phyloP scores from a whole-genome alignment of 2,797 vertebrate genomes.

The Falco peregrinus region DNA sequence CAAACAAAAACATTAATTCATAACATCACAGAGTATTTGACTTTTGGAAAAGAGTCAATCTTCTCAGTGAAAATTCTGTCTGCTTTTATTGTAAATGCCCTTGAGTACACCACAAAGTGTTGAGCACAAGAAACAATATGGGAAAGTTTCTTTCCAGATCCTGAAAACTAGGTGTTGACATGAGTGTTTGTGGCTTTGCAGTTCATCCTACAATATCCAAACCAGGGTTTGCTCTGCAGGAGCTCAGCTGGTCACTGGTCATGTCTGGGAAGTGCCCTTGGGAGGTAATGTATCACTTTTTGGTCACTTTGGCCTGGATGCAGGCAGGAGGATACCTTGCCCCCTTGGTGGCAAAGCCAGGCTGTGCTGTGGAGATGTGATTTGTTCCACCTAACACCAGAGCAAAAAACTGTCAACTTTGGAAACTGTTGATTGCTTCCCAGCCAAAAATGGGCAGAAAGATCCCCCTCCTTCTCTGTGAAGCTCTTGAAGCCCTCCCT shows the following conservation, averaged over 20 bases:
- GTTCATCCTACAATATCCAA: background rate
- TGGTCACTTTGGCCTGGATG: background rate
- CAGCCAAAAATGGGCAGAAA: background rate
- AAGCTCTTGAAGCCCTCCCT: background rate
- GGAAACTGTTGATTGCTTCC: background rate
- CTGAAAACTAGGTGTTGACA: background rate
- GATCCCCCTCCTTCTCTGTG: background rate
- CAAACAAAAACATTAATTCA: background rate
- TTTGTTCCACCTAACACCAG: background rate
- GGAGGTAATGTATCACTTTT: background rate
- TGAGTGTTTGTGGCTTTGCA: background rate
- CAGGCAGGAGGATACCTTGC: background rate
- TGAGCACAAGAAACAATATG: background rate
- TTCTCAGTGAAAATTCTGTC: background rate
- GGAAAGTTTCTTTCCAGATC: background rate
- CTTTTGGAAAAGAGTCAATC: background rate
- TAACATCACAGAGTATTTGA: background rate
- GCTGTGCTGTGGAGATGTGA: background rate
- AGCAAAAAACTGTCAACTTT: fast-evolving
- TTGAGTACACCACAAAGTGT: background rate
- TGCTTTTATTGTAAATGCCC: background rate
- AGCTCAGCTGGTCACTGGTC: background rate
- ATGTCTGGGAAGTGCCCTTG: background rate
- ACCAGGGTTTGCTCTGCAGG: background rate
- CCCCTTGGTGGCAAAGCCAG: background rate